Base-by-base conservation (phyloP, 2,797 vertebrate genomes). In the Luscinia megarhynchos region DNA sequence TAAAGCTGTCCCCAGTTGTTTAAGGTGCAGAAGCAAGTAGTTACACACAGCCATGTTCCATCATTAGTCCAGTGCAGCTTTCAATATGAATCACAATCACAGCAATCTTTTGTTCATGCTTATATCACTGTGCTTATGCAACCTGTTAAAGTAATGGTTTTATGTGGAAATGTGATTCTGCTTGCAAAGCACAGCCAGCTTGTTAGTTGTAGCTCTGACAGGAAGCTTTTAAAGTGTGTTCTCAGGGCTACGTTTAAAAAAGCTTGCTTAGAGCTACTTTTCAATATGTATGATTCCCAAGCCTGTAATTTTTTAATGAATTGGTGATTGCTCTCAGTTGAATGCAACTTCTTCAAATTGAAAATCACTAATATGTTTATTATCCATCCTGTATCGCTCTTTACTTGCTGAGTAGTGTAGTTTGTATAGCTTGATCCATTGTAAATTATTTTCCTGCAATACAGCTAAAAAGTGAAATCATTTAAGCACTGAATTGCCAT, bases 241-340 rank as follows among this genome's bases (percentile, higher is more conserved):
- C 81, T 94, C 38, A 15, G 40, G 75, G 68, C 73, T 75, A 50
- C 2, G 1, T 86, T 78, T 62, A 48, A 38, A 80, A 89, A 66
- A 30, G 16, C 40, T 73, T 78, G 26, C 74, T 91, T 63, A 55
- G 58, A 89, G 84, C 89, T 63, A 4, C 70, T 76, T 55, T 64
- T 59, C 70, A 74, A n/a, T 83, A 59, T 40, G 19, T 54, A 23
- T 53, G n/a, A 63, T 63, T 76, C 54, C 82, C 43, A 58, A 50
- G 72, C 45, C 72, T 94, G 82, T 91, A 78, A 75, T 84, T 92
- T 87, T 82, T 73, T 89, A 41, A 53, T 66, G 58, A 72, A 36
- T 63, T 58, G 58, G 19, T 78, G 87, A 45, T 64, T 78, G 58
- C 80, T 90, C 24, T 91, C 70, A 32, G 15, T 41, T 45, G 64